Evolutionary conservation across 2,888 invertebrate genomes (phyloP), one percentile per base, ranked within the genome.

Genomic region (Cheilosia impressa): DNA sequence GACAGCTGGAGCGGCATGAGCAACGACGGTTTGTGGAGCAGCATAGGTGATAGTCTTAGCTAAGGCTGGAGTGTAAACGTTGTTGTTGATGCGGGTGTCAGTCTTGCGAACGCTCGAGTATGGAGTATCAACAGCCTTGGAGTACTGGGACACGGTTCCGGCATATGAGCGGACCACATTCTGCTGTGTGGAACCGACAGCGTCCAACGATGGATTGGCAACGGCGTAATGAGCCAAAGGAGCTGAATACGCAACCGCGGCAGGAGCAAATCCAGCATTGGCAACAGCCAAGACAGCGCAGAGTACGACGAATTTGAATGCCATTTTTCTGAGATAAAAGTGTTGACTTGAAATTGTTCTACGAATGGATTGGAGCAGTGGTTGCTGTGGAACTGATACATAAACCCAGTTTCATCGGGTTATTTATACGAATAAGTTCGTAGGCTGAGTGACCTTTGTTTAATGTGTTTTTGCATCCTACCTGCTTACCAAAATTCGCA

Each of bases 251-350:
- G 89, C 87, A 27, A 85, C 80, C 17, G 84, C 65, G 4, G 50
- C 50, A 4, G 84, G 71, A 3, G 55, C 50, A 9, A 93, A 90
- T 88, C 95, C 94, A 81, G 94, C 94, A 89, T 93, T 93, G 90
- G 94, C 94, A 89, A 93, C 93, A 90, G 94, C 94, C 92, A 94
- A 93, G 89, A 93, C 93, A 92, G 94, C 93, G 91, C 93, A 92
- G 90, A 95, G 92, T 78, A 94, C 91, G 85, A 94, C 89, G 87
- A 94, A 91, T 94, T 93, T 89, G 69, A 90, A 90, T 87, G 87
- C 87, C 88, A 85, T 85, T 60, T 71, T 71, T 13, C 4, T 53
- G 17, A 38, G 31, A 31, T 45, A 24, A 57, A 57, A 13, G 24
- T 43, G 15, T 17, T 17, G 27, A 60, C 38, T 50, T 50, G 52